A percentile compares a stretch with the other conserved stretches of the same genome.
phyloP scores from a whole-genome alignment of 2,113 vertebrate genomes.

The Laticauda colubrina region DNA sequence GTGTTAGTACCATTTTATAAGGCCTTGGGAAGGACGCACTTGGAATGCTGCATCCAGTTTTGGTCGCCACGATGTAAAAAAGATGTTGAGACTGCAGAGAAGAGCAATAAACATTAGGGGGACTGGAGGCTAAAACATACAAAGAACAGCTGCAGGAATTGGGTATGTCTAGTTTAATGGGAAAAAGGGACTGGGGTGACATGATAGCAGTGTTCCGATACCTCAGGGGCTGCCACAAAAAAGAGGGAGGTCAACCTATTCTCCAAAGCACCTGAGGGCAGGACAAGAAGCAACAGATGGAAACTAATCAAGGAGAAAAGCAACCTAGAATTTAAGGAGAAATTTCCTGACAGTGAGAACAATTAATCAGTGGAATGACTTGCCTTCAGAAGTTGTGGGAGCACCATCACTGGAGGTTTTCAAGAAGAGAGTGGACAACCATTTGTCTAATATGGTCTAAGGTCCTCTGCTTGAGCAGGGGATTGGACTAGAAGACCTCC shows the following conservation, averaged over 20 bases:
- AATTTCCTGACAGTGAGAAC: neutral
- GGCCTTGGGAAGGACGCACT: too few species aligned
- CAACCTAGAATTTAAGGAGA: neutral
- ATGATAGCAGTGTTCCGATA: neutral
- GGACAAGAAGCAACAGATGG: neutral
- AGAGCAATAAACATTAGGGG: too few species aligned
- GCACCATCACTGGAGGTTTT: neutral
- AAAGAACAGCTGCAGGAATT: neutral
- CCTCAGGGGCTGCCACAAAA: neutral
- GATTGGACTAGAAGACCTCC: too few species aligned
- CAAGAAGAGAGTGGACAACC: neutral
- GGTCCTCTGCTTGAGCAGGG: too few species aligned
- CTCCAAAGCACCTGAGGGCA: too few species aligned
- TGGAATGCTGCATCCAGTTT: too few species aligned
- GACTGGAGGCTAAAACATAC: neutral
- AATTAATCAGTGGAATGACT: neutral
- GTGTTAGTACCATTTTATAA: too few species aligned
- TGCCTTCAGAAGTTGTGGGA: neutral
- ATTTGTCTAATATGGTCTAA: neutral
- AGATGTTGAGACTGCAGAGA: too few species aligned
- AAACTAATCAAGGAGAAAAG: neutral
- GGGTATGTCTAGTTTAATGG: neutral
- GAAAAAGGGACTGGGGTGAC: neutral
- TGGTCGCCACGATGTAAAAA: too few species aligned
- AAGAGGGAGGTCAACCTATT: too few species aligned